Percentiles rank a stretch among this genome's conserved stretches.
Evolutionary conservation across 1,140 invertebrate genomes (phyloP).

Genomic region (Ruditapes philippinarum): DNA sequence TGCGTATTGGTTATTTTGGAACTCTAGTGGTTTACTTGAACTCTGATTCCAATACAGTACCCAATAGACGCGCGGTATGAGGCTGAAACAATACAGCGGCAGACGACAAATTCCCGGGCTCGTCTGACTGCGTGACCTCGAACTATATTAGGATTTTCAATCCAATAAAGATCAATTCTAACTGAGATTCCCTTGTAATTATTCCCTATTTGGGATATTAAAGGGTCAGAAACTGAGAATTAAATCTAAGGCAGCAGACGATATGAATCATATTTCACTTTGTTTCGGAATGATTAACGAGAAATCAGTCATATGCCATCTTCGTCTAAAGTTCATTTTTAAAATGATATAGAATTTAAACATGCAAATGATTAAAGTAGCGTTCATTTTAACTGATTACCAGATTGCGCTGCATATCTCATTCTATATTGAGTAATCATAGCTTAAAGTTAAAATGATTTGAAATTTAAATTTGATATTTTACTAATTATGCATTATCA

Average conservation of each 20-base stretch:
- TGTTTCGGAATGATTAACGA: slow-evolving; percentile 35
- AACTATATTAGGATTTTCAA: slow-evolving; percentile 61
- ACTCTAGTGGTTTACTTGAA: slow-evolving; percentile 60
- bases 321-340: background rate
- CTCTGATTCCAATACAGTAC: slow-evolving; percentile 60
- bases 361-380: slow-evolving; percentile 21
- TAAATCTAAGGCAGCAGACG: slow-evolving; percentile 31
- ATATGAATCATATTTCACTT: slow-evolving; percentile 56
- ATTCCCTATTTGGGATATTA: slow-evolving; percentile 46
- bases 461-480: slow-evolving; percentile 3
- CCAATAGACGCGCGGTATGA: slow-evolving; percentile 37
- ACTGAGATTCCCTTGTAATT: slow-evolving; percentile 51
- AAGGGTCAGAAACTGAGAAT: slow-evolving; percentile 42
- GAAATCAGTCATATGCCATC: slow-evolving; percentile 14
- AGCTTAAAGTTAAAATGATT: slow-evolving; percentile 4
- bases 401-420: slow-evolving; percentile 23
- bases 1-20: slow-evolving; percentile 48
- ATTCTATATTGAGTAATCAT: background rate
- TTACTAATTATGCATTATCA: background rate
- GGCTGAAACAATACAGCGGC: slow-evolving; percentile 43
- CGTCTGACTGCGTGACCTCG: slow-evolving; percentile 51
- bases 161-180: slow-evolving; percentile 56
- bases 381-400: background rate
- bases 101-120: slow-evolving; percentile 45
- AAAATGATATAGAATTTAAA: slow-evolving; percentile 24